These are phyloP conservation scores for Sycobia sp. DNA, from an alignment of 1,140 invertebrate species.

Conservation along the genomic window DNA sequence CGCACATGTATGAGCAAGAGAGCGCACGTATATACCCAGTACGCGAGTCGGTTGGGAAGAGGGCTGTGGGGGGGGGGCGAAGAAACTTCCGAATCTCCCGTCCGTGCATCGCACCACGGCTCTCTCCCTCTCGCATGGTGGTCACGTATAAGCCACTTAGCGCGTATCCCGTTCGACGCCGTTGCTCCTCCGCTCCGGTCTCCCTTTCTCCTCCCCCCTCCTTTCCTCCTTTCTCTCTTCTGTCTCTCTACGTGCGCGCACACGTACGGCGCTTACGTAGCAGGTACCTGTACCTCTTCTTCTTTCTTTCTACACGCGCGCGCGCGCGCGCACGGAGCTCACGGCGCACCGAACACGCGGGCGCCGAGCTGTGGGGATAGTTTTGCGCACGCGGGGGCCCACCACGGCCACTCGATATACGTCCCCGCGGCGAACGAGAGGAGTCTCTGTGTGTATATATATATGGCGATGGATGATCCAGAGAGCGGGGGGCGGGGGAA, in stretches of 20 bases:
- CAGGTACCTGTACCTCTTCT: conserved; percentile 35
- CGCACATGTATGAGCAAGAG: no score
- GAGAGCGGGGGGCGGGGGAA: conserved; percentile 37
- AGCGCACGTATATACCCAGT: no score
- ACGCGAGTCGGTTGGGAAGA: no score
- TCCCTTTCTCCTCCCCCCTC: neutral
- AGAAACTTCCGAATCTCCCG: no score
- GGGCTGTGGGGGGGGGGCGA: no score
- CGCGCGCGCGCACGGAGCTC: neutral
- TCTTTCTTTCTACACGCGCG: neutral
- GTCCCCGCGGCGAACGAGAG: neutral
- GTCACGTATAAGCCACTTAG: conserved; percentile 7
- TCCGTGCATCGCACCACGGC: no score
- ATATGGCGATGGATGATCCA: no score
- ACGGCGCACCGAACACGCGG: no score
- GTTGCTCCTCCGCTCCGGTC: no score
- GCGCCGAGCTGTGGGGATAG: neutral
- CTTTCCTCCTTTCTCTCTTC: neutral
- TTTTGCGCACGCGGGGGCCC: neutral
- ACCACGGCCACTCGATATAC: conserved; percentile 8
- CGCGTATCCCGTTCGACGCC: conserved; percentile 9
- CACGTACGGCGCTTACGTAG: conserved; percentile 42
- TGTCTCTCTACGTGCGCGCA: neutral
- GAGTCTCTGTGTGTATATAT: no score
- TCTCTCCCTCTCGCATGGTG: no score